These are phyloP conservation scores for Hirtodrosophila duncani DNA, from an alignment of 2,888 invertebrate genomes.

Conservation along the genomic window DNA sequence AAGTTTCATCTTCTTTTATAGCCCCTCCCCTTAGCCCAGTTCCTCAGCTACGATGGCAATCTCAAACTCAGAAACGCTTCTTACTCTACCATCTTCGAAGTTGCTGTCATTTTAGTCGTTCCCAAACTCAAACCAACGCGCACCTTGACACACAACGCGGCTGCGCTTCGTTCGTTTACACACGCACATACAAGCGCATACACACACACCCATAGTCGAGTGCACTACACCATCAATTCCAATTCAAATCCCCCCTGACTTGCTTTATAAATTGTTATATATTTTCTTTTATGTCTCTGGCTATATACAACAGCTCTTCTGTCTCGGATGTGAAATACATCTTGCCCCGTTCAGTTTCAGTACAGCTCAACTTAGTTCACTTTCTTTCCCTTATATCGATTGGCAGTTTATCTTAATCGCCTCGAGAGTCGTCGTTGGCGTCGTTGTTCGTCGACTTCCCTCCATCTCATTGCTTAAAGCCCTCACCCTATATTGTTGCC, in stretches of 20 bases:
- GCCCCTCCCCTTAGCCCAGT: constrained; percentile 44
- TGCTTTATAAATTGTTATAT: constrained; percentile 73
- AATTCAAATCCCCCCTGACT: constrained; percentile 72
- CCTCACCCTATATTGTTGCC: constrained; percentile 44
- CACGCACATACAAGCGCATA: constrained; percentile 11
- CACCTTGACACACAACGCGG: constrained; percentile 63
- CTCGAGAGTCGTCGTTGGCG: constrained; percentile 54
- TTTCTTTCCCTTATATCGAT: constrained; percentile 72
- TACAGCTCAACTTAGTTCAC: constrained; percentile 21
- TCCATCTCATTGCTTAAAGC: constrained; percentile 33
- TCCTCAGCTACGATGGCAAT: too few relatives aligned
- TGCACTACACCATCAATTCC: constrained; percentile 71
- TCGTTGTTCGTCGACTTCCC: constrained; percentile 40
- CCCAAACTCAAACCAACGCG: constrained; percentile 20
- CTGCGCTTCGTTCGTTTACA: constrained; percentile 53
- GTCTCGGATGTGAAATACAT: constrained; percentile 24
- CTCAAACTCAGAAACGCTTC: too few relatives aligned
- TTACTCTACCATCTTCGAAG: too few relatives aligned
- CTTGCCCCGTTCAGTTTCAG: constrained; percentile 30
- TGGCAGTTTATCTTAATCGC: constrained; percentile 72
- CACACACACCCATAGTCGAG: constrained; percentile 44
- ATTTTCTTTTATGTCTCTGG: constrained; percentile 68
- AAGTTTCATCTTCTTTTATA: constrained; percentile 19
- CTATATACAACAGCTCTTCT: constrained; percentile 23
- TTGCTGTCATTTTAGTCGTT: too few relatives aligned